Evolutionary conservation across 2,888 invertebrate species (phyloP).

Genomic region (Vesta saturnalis): DNA sequence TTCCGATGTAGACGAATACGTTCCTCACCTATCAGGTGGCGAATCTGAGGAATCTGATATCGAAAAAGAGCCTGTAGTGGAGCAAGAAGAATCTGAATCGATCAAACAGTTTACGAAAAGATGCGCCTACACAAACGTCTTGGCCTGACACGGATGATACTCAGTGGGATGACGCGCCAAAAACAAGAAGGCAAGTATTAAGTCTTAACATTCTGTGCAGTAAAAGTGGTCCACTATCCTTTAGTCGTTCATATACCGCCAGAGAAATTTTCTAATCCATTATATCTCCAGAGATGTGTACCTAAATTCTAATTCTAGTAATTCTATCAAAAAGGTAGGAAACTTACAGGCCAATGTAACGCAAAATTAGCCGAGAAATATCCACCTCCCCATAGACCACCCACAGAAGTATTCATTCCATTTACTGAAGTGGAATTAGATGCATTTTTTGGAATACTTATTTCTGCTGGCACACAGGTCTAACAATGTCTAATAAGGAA

Average conservation of each 20-base stretch:
- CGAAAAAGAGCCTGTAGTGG: not conserved
- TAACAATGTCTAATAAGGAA: constrained; percentile 25
- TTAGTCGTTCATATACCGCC: not conserved
- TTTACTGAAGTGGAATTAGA: constrained; percentile 20
- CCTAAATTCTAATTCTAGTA: constrained; percentile 7
- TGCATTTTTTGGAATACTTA: constrained; percentile 24
- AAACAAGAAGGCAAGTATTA: not conserved
- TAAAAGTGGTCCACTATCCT: not conserved
- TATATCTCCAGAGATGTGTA: constrained; percentile 14
- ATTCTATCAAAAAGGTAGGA: not conserved
- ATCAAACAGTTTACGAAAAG: not conserved
- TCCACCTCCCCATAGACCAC: constrained; percentile 12
- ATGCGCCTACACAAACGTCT: not conserved
- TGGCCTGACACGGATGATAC: constrained; percentile 16
- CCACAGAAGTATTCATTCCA: constrained; percentile 14
- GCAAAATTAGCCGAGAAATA: not conserved
- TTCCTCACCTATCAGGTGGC: not conserved
- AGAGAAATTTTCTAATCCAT: constrained; percentile 13
- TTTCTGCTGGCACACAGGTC: constrained; percentile 20
- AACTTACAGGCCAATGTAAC: not conserved
- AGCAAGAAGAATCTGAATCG: not conserved
- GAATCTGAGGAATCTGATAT: constrained; percentile 7
- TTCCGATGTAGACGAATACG: constrained; percentile 6
- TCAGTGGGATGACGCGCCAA: constrained; percentile 6
- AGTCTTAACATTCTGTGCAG: constrained; percentile 13